A percentile compares a stretch with the other conserved stretches of the same genome.
These are phyloP conservation scores for Polymixis lichenea DNA, from an alignment of 2,888 invertebrate genomes.

Conservation along the genomic window DNA sequence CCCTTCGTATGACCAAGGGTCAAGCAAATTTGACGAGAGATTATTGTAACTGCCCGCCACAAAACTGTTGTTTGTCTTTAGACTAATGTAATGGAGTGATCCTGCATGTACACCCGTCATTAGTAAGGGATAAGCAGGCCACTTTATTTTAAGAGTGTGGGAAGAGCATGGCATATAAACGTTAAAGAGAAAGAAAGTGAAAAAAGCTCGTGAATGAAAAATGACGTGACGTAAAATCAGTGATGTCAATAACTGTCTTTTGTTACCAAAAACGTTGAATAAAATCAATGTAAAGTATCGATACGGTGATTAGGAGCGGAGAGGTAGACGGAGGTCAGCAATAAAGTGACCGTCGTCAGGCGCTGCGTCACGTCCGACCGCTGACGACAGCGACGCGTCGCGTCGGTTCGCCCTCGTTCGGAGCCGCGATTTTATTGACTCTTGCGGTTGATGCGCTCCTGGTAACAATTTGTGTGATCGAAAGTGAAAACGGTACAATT, in stretches of 20 bases:
- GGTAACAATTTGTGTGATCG: conserved; percentile 84
- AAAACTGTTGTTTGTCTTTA: conserved; percentile 83
- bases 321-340: conserved; percentile 89
- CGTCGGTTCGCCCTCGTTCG: conserved; percentile 79
- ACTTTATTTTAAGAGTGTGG: conserved; percentile 31
- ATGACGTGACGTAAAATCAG: conserved; percentile 10
- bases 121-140: conserved; percentile 65
- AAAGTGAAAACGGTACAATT: conserved; percentile 84
- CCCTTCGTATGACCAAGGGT: conserved; percentile 70
- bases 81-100: conserved; percentile 83
- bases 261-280: conserved; percentile 71
- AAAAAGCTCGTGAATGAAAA: neutral
- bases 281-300: conserved; percentile 78
- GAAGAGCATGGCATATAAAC: neutral
- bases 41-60: conserved; percentile 81
- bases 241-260: conserved; percentile 49
- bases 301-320: conserved; percentile 84
- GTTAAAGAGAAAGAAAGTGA: conserved; percentile 2
- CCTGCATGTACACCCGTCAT: conserved; percentile 71
- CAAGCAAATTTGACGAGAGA: conserved; percentile 86
- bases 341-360: conserved; percentile 90
- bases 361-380: conserved; percentile 87
- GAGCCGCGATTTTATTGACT: conserved; percentile 87
- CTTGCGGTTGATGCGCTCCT: conserved; percentile 86
- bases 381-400: conserved; percentile 67